phyloP scores from a whole-genome alignment of 2,888 invertebrate species.

The Phyto melanocephala region DNA sequence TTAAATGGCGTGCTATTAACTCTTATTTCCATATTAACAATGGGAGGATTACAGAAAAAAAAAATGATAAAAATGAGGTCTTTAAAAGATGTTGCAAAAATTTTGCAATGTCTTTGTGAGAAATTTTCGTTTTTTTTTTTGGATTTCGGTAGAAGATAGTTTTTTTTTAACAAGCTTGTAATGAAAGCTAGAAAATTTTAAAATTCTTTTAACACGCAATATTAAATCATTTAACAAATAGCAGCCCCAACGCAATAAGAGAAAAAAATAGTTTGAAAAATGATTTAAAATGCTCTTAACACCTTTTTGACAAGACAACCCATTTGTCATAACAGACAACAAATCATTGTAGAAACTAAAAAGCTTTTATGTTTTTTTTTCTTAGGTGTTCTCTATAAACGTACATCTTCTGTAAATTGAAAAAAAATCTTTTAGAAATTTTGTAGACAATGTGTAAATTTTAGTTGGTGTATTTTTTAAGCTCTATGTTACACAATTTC shows the following conservation, averaged over 20 bases:
- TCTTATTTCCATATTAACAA: slow-evolving; percentile 17
- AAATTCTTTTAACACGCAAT: slow-evolving; percentile 53
- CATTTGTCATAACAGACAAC: slow-evolving; percentile 67
- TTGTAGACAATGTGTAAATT: background rate
- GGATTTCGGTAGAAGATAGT: background rate
- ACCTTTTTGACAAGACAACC: slow-evolving; percentile 67
- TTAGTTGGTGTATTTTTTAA: no score
- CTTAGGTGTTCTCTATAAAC: background rate
- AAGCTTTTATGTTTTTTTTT: slow-evolving; percentile 12
- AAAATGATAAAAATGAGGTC: slow-evolving; percentile 31
- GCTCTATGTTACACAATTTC: slow-evolving; percentile 9
- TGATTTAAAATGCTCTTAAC: slow-evolving; percentile 68
- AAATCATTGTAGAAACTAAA: slow-evolving; percentile 34
- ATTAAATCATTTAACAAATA: slow-evolving; percentile 40
- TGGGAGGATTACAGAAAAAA: background rate
- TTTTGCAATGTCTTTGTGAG: slow-evolving; percentile 4
- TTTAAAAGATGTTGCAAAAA: slow-evolving; percentile 35
- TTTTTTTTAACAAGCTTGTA: background rate
- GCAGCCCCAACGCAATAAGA: background rate
- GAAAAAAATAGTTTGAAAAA: slow-evolving; percentile 31
- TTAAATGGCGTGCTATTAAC: slow-evolving; percentile 32
- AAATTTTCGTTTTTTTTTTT: slow-evolving; percentile 6
- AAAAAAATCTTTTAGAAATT: background rate
- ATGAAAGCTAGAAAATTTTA: slow-evolving; percentile 16
- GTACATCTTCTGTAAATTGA: slow-evolving; percentile 22